phyloP scores from a whole-genome alignment of 2,113 vertebrate species.

The Scartelaos histophorus region DNA sequence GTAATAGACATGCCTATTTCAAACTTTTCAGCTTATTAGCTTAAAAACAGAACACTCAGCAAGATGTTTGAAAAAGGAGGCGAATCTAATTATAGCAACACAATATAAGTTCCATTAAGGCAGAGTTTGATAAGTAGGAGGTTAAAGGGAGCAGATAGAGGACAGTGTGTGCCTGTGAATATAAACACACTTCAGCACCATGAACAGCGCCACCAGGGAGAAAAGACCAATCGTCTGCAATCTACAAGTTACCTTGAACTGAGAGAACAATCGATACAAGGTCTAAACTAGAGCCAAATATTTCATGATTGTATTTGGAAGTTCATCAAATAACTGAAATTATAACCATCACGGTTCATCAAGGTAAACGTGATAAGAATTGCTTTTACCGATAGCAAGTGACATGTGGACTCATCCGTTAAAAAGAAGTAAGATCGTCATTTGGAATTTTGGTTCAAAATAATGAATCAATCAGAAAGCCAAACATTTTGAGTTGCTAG shows the following conservation, averaged over 20 bases:
- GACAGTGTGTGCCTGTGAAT: neutral
- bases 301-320: too few species aligned
- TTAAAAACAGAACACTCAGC: conserved; percentile 7
- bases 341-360: too few species aligned
- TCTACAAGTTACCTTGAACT: neutral
- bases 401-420: too few species aligned
- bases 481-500: too few species aligned
- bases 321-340: too few species aligned
- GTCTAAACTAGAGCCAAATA: neutral
- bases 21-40: conserved; percentile 1
- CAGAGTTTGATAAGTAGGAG: conserved; percentile 13
- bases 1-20: neutral
- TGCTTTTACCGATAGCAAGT: too few species aligned
- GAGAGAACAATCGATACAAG: neutral
- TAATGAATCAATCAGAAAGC: too few species aligned
- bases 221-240: neutral
- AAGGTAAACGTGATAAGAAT: too few species aligned
- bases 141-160: conserved; percentile 6
- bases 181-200: conserved; percentile 41
- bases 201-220: conserved; percentile 20
- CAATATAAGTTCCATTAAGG: conserved; percentile 4
- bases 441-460: too few species aligned
- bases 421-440: too few species aligned
- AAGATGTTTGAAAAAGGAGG: neutral
- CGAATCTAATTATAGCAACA: neutral